Evolutionary conservation across 1,140 invertebrate genomes (phyloP).

Genomic region (Tetramorium alpestre): DNA sequence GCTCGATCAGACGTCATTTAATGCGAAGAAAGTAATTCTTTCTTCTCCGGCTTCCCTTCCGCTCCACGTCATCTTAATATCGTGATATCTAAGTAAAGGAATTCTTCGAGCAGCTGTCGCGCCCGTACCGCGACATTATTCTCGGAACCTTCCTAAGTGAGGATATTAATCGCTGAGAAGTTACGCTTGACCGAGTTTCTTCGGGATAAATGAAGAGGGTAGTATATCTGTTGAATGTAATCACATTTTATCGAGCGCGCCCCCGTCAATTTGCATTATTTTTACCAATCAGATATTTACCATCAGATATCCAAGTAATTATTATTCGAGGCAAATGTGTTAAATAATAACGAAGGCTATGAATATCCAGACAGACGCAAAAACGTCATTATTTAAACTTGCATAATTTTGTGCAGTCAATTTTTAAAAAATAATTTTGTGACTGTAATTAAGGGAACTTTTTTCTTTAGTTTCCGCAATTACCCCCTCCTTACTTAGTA

Average conservation of each 20-base stretch:
- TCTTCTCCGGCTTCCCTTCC: constrained; percentile 23
- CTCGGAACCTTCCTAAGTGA: constrained; percentile 33
- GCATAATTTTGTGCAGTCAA: background rate
- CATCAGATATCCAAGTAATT: background rate
- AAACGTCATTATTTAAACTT: background rate
- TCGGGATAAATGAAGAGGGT: constrained; percentile 21
- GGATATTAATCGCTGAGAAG: constrained; percentile 53
- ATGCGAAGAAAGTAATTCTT: constrained; percentile 40
- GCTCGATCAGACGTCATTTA: constrained; percentile 34
- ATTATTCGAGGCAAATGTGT: background rate
- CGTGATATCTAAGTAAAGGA: constrained; percentile 40
- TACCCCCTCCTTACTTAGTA: background rate
- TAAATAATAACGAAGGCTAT: background rate
- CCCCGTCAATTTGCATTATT: background rate
- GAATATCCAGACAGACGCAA: background rate
- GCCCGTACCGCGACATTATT: constrained; percentile 57
- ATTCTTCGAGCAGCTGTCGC: constrained; percentile 58
- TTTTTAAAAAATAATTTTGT: background rate
- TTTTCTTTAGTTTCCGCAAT: background rate
- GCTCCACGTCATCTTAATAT: constrained; percentile 39
- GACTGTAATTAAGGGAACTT: background rate
- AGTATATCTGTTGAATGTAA: background rate
- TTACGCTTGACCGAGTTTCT: constrained; percentile 30
- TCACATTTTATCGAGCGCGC: background rate
- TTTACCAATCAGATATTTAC: background rate